A percentile compares a stretch with the other conserved stretches of the same genome.
These are phyloP conservation scores for Cyprinus carpio DNA, from an alignment of 2,113 vertebrate genomes.

Conservation along the genomic window DNA sequence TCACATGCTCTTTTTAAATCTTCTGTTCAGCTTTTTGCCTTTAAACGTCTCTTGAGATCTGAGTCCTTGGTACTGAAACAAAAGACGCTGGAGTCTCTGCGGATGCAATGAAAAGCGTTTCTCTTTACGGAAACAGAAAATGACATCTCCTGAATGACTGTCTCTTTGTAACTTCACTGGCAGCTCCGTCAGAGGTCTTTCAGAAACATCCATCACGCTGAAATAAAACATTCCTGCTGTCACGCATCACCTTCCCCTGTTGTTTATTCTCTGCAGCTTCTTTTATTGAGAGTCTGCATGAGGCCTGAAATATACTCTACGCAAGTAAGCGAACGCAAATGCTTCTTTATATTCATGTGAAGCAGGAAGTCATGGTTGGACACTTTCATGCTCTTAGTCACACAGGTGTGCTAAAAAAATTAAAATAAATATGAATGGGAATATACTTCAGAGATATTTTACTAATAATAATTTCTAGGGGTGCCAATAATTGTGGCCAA, in stretches of 20 bases:
- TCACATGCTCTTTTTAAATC: slow-evolving; percentile 10
- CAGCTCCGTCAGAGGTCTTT: background rate
- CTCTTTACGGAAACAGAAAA: background rate
- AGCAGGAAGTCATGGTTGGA: background rate
- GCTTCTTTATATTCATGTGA: background rate
- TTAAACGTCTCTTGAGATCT: slow-evolving; percentile 24
- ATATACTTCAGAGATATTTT: too few species aligned
- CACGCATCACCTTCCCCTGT: slow-evolving; percentile 8
- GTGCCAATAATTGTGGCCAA: too few species aligned
- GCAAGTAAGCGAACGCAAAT: background rate
- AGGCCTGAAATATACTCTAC: background rate
- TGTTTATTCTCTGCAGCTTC: background rate
- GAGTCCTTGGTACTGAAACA: slow-evolving; percentile 16
- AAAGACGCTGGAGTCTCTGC: background rate
- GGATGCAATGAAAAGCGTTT: background rate
- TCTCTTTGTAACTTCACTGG: background rate
- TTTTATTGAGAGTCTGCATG: background rate
- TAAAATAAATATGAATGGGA: too few species aligned
- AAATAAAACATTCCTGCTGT: background rate
- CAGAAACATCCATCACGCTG: slow-evolving; percentile 15
- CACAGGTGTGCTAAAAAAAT: too few species aligned
- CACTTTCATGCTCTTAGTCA: too few species aligned
- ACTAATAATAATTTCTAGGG: too few species aligned
- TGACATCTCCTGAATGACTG: background rate
- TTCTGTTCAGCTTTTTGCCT: slow-evolving; percentile 1